Conservation (phyloP, 2,888 invertebrate species). For the Morpho deidamia region DNA sequence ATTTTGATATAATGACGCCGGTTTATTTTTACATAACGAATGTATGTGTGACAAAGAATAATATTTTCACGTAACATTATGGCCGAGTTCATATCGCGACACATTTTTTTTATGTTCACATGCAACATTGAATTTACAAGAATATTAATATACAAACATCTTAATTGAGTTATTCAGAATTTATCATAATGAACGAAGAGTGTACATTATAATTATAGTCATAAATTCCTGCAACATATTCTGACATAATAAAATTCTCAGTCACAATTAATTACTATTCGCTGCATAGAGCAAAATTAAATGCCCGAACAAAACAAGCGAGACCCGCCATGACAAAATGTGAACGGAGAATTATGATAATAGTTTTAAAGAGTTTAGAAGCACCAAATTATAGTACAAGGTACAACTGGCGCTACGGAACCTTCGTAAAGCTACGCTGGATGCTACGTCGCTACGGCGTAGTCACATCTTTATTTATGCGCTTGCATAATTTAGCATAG, state of each 20-base stretch:
- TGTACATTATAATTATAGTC: not conserved
- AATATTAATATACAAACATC: too few relatives aligned
- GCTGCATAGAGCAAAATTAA: conserved; percentile 46
- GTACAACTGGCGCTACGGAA: conserved; percentile 48
- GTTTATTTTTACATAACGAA: not conserved
- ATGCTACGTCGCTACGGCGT: conserved; percentile 40
- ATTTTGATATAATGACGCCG: conserved; percentile 42
- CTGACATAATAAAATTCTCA: conserved; percentile 14
- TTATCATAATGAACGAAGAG: not conserved
- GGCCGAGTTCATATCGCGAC: too few relatives aligned
- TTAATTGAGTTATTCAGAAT: not conserved
- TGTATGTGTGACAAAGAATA: too few relatives aligned
- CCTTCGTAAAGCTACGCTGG: conserved; percentile 42
- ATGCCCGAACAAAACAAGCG: conserved; percentile 32
- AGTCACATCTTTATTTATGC: conserved; percentile 58
- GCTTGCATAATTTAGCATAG: conserved; percentile 53
- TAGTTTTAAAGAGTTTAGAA: conserved; percentile 70
- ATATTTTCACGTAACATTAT: too few relatives aligned
- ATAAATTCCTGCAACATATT: conserved; percentile 10
- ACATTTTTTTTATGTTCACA: too few relatives aligned
- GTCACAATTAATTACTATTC: conserved; percentile 30
- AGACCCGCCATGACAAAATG: conserved; percentile 58
- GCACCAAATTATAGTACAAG: conserved; percentile 56
- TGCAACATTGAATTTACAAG: too few relatives aligned
- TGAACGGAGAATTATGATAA: conserved; percentile 68